phyloP scores from a whole-genome alignment of 2,888 invertebrate genomes.

The Ochlodes sylvanus region DNA sequence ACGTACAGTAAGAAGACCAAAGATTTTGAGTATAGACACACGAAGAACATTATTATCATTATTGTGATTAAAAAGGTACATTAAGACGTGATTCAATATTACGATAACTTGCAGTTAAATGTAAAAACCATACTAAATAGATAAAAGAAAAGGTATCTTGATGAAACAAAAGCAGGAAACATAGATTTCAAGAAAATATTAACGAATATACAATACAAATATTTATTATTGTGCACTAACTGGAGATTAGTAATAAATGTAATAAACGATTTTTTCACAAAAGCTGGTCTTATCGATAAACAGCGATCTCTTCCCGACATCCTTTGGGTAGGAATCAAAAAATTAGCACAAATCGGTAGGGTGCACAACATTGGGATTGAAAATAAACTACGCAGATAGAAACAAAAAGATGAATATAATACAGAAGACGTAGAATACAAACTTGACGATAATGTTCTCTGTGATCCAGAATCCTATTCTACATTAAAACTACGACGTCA shows the following conservation, averaged over 20 bases:
- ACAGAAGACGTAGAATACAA: not conserved
- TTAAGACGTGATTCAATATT: too few species aligned
- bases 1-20: constrained; percentile 64
- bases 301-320: too few species aligned
- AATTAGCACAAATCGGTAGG: too few species aligned
- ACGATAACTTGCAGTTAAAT: not conserved
- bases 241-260: too few species aligned
- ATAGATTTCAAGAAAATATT: not conserved
- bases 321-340: too few species aligned
- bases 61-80: too few species aligned
- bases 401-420: too few species aligned
- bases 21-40: constrained; percentile 45
- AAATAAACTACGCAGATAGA: too few species aligned
- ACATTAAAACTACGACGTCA: constrained; percentile 57
- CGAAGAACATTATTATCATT: constrained; percentile 50
- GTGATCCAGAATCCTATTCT: constrained; percentile 50
- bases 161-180: not conserved
- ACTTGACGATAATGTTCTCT: constrained; percentile 48
- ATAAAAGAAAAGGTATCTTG: not conserved
- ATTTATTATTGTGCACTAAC: too few species aligned
- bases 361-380: too few species aligned
- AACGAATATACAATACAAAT: not conserved
- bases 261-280: too few species aligned
- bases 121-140: not conserved
- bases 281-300: too few species aligned